Evolutionary conservation across 2,113 vertebrate species (phyloP), one percentile per base, ranked within the genome.

Genomic region (Chinchilla lanigera): DNA sequence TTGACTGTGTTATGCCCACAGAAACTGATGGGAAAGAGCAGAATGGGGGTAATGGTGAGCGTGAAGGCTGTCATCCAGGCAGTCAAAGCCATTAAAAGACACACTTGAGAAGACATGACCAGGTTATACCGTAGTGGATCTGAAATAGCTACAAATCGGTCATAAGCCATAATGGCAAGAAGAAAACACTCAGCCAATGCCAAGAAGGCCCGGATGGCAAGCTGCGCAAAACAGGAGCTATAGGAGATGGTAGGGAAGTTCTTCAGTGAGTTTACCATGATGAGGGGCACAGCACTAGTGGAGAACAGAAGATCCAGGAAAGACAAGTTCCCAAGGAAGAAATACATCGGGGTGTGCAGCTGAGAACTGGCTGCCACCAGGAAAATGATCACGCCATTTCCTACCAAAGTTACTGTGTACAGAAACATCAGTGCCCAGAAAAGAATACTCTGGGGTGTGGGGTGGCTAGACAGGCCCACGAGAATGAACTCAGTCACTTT

Each of bases 141-240:
- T 84, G 90, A 94, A 92, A 96, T 96, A 60, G 94, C 94, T 84
- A 95, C 86, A 35, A 94, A 94, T 67, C 73, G 16, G 61, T 97
- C 93, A 65, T 94, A 94, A 41, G 97, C 90, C 93, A 92, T 98
- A 65, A 96, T 78, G 38, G 93, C 93, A n/a, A 96, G 95, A 41
- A 96, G 63, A 41, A 94, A 90, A 69, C 80, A 97, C 35, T 97
- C 75, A 16, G 90, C 47, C 38, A 91, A 44, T 73, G 63, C 95
- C 91, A 96, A 81, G 54, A 93, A 95, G 71, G 90, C 82, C 50
- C 35, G 26, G 35, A 87, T 69, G 56, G 88, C 33, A 35, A 97
- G 85, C 63, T 96, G 95, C 22, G 60, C 63, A 33, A 95, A 93
- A 38, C 95, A 94, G 63, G 87, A 86, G 58, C 20, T 52, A 30